Conservation (phyloP, 1,140 invertebrate genomes). For the Conopomorpha cramerella region DNA sequence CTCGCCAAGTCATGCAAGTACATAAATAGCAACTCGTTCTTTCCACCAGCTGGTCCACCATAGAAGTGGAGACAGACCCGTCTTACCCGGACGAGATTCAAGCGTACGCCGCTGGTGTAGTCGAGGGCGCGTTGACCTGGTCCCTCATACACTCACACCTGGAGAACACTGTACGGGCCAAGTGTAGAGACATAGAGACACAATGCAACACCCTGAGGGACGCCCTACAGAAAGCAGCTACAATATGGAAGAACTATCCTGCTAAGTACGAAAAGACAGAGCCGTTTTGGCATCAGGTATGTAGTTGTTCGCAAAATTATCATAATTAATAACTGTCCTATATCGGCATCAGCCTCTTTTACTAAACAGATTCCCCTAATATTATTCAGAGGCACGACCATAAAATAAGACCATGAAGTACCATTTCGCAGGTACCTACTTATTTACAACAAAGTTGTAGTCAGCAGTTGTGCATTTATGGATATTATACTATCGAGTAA, state of each 20-base stretch:
- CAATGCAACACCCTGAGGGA: slow-evolving; percentile 69
- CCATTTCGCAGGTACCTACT: too few relatives aligned
- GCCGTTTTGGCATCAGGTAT: slow-evolving; percentile 83
- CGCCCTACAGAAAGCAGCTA: slow-evolving; percentile 68
- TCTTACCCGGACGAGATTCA: slow-evolving; percentile 77
- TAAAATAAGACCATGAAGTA: too few relatives aligned
- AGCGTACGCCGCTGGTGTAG: slow-evolving; percentile 86
- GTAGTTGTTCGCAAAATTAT: too few relatives aligned
- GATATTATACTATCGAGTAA: too few relatives aligned
- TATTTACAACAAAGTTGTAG: too few relatives aligned
- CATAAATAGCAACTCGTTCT: slow-evolving; percentile 2
- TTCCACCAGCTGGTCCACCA: slow-evolving; percentile 70
- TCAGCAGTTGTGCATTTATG: too few relatives aligned
- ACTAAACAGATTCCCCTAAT: too few relatives aligned
- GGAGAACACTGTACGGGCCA: slow-evolving; percentile 72
- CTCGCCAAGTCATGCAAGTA: too few relatives aligned
- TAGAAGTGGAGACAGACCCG: slow-evolving; percentile 78
- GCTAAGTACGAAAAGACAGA: slow-evolving; percentile 52
- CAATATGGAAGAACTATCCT: slow-evolving; percentile 65
- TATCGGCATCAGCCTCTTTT: too few relatives aligned
- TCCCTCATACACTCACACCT: slow-evolving; percentile 82
- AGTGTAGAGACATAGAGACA: slow-evolving; percentile 70
- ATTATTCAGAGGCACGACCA: too few relatives aligned
- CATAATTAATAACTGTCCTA: too few relatives aligned
- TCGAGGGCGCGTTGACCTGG: slow-evolving; percentile 83